Evolutionary conservation across 2,113 vertebrate genomes (phyloP), one percentile per base, ranked within the genome.

Genomic region (Tauraco erythrolophus): DNA sequence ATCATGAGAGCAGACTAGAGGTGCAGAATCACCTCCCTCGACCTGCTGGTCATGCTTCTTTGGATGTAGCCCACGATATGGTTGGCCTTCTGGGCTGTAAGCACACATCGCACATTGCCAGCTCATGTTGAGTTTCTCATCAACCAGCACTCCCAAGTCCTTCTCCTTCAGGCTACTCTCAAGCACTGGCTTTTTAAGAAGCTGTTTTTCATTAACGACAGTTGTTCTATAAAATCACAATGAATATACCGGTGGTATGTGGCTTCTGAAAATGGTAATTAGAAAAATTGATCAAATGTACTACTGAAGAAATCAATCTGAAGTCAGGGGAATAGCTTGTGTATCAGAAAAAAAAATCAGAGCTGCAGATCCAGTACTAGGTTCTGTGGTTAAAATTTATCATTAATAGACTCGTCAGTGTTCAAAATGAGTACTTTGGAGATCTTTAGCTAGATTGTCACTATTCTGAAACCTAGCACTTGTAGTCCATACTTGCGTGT

Each of bases 291-390:
- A 89, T 81, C 39, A 74, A 83, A 66, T 46, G 19, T 28, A 85
- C 75, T 85, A 88, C 94, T 58, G 70, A 93, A 83, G 37, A 72
- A 90, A 90, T 94, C 74, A 70, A 46, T 76, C 46, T 84, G 31
- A 78, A 93, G 53, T 65, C 65, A 68, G 27, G 27, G 57, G 35
- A 96, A 53, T 16, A 85, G 41, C 31, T 33, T 21, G 2, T 66
- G 33, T 39, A 66, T 43, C 41, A 72, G 90, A 93, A 33, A 87
- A 89, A 31, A 86, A 89, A 88, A 79, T 7, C 31, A 28, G 48
- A 94, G 58, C 6, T 84, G 54, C 33, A 86, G 84, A 91, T 53
- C 5, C 50, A 95, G 50, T 23, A 31, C 8, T 19, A 65, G 53
- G 27, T 45, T 90, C 48, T 65, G 30, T 48, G 27, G 43, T 41